phyloP scores from a whole-genome alignment of 2,888 invertebrate species.

The Leptinotarsa haldemani region DNA sequence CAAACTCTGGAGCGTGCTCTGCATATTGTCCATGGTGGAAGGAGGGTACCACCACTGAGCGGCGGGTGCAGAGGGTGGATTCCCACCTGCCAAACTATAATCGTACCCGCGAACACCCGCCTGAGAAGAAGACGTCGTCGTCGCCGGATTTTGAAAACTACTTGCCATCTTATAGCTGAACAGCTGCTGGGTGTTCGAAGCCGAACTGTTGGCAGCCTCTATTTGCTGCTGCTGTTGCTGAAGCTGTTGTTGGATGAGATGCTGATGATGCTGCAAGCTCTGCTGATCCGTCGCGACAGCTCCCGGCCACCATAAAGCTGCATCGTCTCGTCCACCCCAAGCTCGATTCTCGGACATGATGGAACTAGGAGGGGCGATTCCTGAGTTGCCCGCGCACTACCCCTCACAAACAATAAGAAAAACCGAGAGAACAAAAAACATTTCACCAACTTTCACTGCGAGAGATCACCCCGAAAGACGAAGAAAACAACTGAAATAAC shows the following conservation, averaged over 20 bases:
- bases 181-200: slow-evolving; percentile 74
- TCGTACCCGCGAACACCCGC: slow-evolving; percentile 73
- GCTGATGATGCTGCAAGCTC: slow-evolving; percentile 56
- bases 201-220: slow-evolving; percentile 71
- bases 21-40: slow-evolving; percentile 70
- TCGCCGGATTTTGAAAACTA: slow-evolving; percentile 81
- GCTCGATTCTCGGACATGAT: slow-evolving; percentile 75
- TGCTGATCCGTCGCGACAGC: slow-evolving; percentile 67
- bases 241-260: slow-evolving; percentile 59
- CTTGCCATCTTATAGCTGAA: slow-evolving; percentile 90
- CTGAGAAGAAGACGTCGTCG: slow-evolving; percentile 74
- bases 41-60: slow-evolving; percentile 83
- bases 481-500: slow-evolving; percentile 41
- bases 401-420: slow-evolving; percentile 46
- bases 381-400: slow-evolving; percentile 47
- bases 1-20: slow-evolving; percentile 70
- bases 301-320: slow-evolving; percentile 72
- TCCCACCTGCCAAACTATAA: slow-evolving; percentile 69
- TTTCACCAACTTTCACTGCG: slow-evolving; percentile 31
- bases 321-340: slow-evolving; percentile 74
- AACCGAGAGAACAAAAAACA: slow-evolving; percentile 42
- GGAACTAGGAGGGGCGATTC: slow-evolving; percentile 38
- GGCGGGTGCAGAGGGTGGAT: slow-evolving; percentile 65
- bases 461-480: slow-evolving; percentile 33
- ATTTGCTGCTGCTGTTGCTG: slow-evolving; percentile 64